Evolutionary conservation across 2,797 vertebrate species (phyloP), one percentile per base, ranked within the genome.

Genomic region (Lagocephalus sceleratus): DNA sequence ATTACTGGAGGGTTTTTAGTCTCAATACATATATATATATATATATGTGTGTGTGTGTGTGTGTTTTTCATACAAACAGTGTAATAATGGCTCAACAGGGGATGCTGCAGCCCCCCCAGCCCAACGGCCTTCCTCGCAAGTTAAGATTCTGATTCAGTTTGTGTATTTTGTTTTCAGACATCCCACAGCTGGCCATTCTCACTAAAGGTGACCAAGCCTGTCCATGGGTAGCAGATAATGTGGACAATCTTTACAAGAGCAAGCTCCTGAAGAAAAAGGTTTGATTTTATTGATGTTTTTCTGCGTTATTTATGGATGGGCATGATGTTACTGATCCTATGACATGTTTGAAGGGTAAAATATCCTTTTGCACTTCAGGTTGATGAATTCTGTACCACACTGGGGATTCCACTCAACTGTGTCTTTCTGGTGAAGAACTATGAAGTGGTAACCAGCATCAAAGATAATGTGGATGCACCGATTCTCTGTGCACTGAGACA

Each of bases 371-470:
- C 54, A 20, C 38, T 32, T 7, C 40, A 75, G 85, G 71, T 86
- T 54, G 57, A 70, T 45, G 46, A 44, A 66, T 56, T 81, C 47
- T 76, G 44, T 43, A 20, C 2, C 47, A 20, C 1, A 43, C 60
- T 86, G 54, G 85, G 87, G n/a, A 0, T 39, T 22, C 20, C 26
- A 22, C 2, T 9, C 5, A 38, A 14, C 29, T 81, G 81, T 66
- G 81, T 90, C 59, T 67, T 88, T 58, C 83, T 80, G 42, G 79
- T 89, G 71, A 85, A 87, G 40, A 42, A 42, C 40, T 42, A 42
- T 19, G 40, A 42, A 14, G 16, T 8, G 9, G 55, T 54, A 32
- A 58, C 49, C 15, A 0, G 11, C 5, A 32, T 1, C 6, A 22
- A 43, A 5, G 32, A 60, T 8, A 46, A 54, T 46, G n/a, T 67